phyloP scores from a whole-genome alignment of 2,888 invertebrate species.

The Epistrophe grossulariae region DNA sequence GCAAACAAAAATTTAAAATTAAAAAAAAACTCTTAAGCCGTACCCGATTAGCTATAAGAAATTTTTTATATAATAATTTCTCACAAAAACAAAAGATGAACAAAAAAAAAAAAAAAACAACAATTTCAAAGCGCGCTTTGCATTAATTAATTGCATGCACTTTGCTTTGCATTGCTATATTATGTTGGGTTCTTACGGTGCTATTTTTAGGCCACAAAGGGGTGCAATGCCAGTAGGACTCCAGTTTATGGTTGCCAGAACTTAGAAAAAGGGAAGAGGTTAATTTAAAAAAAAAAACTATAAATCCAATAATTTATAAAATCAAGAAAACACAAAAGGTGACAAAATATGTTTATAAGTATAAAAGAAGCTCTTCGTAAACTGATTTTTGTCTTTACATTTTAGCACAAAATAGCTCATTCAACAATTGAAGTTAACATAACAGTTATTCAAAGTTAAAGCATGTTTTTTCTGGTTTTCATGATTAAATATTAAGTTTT shows the following conservation, averaged over 20 bases:
- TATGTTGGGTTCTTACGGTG: slow-evolving; percentile 32
- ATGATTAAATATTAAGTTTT: no score
- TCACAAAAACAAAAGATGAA: slow-evolving; percentile 42
- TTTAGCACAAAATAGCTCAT: no score
- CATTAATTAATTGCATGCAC: slow-evolving; percentile 68
- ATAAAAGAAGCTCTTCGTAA: no score
- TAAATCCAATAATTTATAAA: no score
- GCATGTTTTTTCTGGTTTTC: no score
- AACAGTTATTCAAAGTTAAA: no score
- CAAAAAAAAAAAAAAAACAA: slow-evolving; percentile 26
- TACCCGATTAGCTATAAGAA: slow-evolving; percentile 39
- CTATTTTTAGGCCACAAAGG: slow-evolving; percentile 62
- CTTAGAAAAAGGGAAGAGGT: background rate
- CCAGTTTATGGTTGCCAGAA: background rate
- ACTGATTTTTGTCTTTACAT: no score
- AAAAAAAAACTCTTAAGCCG: slow-evolving; percentile 2
- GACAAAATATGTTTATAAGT: no score
- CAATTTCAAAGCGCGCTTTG: slow-evolving; percentile 44
- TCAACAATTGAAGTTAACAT: no score
- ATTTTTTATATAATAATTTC: slow-evolving; percentile 53
- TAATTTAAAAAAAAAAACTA: no score
- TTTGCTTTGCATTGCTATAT: slow-evolving; percentile 52
- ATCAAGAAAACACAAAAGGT: no score
- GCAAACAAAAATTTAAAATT: background rate
- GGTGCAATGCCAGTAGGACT: slow-evolving; percentile 19